Evolutionary conservation across 2,888 invertebrate genomes (phyloP), one percentile per base, ranked within the genome.

Genomic region (Drosophila picticornis): DNA sequence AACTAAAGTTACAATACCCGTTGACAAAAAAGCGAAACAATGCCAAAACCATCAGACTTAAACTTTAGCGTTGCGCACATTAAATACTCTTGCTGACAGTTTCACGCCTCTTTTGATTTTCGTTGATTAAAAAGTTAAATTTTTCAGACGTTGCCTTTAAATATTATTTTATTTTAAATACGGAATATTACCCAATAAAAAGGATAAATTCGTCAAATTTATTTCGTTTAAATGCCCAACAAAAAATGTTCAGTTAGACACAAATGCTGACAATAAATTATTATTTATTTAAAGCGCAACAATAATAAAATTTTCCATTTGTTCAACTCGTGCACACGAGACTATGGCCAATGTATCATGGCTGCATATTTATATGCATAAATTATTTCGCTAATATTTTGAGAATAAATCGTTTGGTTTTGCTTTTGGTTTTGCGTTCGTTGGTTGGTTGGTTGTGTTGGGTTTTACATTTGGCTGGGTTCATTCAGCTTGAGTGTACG

Each of bases 261-360:
- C 2, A 34, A 67, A 55, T 56, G 53, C 27, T 16, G 48, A 50
- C 66, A 38, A 80, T 76, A 71, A 67, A 79, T 74, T 58, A 79
- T 74, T 58, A 69, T 72, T 65, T 72, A 78, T 84, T 82, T 62
- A 61, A 69, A 63, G 36, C 61, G 64, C 43, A 59, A 65, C 58
- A 65, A 66, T 59, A 52, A 59, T 73, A 62, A 29, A 59, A 59
- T 65, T 40, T 66, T 62, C 40, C 56, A 77, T 68, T 65, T 62
- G 36, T 61, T 40, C 38, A 63, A 38, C 34, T 38, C 34, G 29
- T 31, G 48, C 29, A 61, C 52, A 32, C 57, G 64, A 11, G 27
- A 80, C 72, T 69, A 58, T 72, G 48, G 72, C 74, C 59, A 59
- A 43, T 55, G 27, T 36, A 48, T 55, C 34, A 19, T 32, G 16